Evolutionary conservation across 2,797 vertebrate genomes (phyloP), one percentile per base, ranked within the genome.

Genomic region (Chelmon rostratus): DNA sequence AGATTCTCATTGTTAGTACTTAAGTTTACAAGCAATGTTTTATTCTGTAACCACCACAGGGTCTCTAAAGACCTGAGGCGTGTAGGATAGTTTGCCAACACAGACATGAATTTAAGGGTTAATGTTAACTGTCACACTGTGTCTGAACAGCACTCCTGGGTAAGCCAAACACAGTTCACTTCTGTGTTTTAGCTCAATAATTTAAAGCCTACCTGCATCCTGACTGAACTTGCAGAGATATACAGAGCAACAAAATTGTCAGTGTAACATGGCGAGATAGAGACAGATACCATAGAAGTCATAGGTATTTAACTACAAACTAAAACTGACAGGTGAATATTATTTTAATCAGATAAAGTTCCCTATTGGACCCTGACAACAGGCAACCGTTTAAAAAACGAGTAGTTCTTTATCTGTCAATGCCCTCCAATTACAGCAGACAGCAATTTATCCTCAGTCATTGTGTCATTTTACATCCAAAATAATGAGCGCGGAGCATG

Each of bases 381-480:
- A 74, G 35, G 62, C 8, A 78, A 49, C 10, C 31, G 46, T 74
- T 86, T 59, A 59, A 67, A 59, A 81, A 78, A 68, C 3, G 7
- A 54, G 50, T 64, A 46, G 44, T 47, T 86, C 67, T 70, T 66
- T 49, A 52, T 75, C 67, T 69, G 53, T 53, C 79, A 80, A 82
- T 56, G 69, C 49, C 46, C 50, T 73, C 59, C 77, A 85, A 86
- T 89, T 86, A 86, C 79, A 86, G 65, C 68, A 66, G 68, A 76
- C 75, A 76, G 66, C 73, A 76, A 65, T 86, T 81, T 61, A 76
- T 73, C 25, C 21, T 71, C 77, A 69, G 78, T 77, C 70, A 68
- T 16, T 65, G 53, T 83, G 84, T 83, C 78, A 82, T 78, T 83
- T 84, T 78, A 78, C 52, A 78, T 85, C 28, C 57, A 73, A 75